Percentiles rank a stretch among this genome's conserved stretches.
phyloP scores from a whole-genome alignment of 1,140 invertebrate species.

The Cherax destructor region DNA sequence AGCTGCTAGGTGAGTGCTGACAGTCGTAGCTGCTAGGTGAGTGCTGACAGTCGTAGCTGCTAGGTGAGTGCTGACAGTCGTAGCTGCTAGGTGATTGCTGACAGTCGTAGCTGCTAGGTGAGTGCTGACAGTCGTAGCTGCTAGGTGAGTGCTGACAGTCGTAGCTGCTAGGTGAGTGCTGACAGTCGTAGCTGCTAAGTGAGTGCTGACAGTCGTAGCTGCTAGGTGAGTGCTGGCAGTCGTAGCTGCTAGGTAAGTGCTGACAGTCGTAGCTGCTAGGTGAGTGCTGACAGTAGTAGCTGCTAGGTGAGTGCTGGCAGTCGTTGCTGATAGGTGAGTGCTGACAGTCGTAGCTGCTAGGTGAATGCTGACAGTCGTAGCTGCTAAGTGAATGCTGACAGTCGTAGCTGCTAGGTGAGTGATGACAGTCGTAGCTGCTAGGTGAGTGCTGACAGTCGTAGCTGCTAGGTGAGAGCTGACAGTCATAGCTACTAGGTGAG shows the following conservation, averaged over 20 bases:
- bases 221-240: slow-evolving; percentile 1
- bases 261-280: too few species aligned
- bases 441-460: not conserved
- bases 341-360: not conserved
- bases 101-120: slow-evolving; percentile 35
- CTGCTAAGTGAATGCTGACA: too few species aligned
- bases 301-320: too few species aligned
- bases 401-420: slow-evolving; percentile 36
- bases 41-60: too few species aligned
- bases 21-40: too few species aligned
- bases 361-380: not conserved
- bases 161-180: slow-evolving; percentile 20
- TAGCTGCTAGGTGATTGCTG: too few species aligned
- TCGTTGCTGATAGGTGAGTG: slow-evolving; percentile 33
- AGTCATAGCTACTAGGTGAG: slow-evolving; percentile 33
- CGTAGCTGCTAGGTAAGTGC: too few species aligned
- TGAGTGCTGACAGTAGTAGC: not conserved
- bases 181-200: too few species aligned
- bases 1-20: slow-evolving; percentile 9
- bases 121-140: not conserved
- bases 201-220: too few species aligned
- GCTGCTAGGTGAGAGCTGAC: too few species aligned
- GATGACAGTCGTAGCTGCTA: not conserved
- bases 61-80: slow-evolving; percentile 2
- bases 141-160: too few species aligned